Evolutionary conservation across 2,797 vertebrate species (phyloP).

Genomic region (Sebastes cheni): DNA sequence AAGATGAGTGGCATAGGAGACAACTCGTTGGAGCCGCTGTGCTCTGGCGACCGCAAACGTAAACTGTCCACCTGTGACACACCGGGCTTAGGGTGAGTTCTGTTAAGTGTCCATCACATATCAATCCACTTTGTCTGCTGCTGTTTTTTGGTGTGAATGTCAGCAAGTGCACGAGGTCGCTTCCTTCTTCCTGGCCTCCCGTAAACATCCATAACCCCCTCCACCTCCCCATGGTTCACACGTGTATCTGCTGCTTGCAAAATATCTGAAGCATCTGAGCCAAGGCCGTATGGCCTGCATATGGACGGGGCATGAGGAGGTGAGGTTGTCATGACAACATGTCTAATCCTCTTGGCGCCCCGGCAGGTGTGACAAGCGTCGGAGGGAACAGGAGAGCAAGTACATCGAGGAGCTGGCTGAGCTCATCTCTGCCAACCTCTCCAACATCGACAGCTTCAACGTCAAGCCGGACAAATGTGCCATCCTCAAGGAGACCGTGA

Average conservation of each 20-base stretch:
- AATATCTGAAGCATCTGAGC: slow-evolving; percentile 41
- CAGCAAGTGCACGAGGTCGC: neutral
- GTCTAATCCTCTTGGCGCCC: slow-evolving; percentile 67
- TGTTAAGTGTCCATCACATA: neutral
- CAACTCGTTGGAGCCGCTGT: slow-evolving; percentile 90
- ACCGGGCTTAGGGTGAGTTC: slow-evolving; percentile 88
- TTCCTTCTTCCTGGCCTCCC: neutral
- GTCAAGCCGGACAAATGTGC: slow-evolving; percentile 99
- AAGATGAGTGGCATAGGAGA: slow-evolving; percentile 97
- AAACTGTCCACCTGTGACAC: slow-evolving; percentile 93
- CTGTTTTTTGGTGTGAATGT: slow-evolving; percentile 8
- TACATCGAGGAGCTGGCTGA: slow-evolving; percentile 99
- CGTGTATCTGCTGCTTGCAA: neutral
- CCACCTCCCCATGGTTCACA: neutral
- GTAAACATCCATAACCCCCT: neutral
- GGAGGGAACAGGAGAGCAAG: slow-evolving; percentile 98
- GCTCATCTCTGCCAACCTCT: slow-evolving; percentile 98
- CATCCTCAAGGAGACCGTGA: slow-evolving; percentile 98
- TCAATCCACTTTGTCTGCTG: neutral
- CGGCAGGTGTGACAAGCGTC: slow-evolving; percentile 94
- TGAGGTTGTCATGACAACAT: slow-evolving; percentile 71
- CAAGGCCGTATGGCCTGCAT: slow-evolving; percentile 25
- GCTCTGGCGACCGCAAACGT: slow-evolving; percentile 90
- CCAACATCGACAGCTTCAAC: slow-evolving; percentile 99
- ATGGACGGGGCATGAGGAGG: slow-evolving; percentile 40